Evolutionary conservation across 1,140 invertebrate genomes (phyloP), one percentile per base, ranked within the genome.

Genomic region (Drosophila arawakana): DNA sequence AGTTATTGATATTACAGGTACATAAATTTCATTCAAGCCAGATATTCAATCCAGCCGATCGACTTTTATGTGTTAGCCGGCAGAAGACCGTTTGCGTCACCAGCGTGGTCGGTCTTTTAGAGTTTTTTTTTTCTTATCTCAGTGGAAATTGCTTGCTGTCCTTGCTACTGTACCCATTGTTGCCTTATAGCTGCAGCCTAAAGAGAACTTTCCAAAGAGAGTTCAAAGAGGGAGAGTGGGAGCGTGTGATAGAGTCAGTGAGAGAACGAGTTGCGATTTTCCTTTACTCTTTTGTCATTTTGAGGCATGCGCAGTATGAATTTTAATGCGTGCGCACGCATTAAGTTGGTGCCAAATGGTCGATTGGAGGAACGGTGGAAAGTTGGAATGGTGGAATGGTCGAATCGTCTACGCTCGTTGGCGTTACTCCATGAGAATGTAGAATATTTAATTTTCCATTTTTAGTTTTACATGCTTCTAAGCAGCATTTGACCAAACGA

Each of bases 401-500:
- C 60, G 18, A 41, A 49, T 10, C 7, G 18, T 39, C 60, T 11
- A 41, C 25, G 25, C 18, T 35, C 18, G 11, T 5, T 30, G 46
- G 18, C 7, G 13, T 63, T 66, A 43, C 25, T 63, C 52, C 21
- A 34, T 25, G 10, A 30, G 37, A 58, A 58, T 62, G 61, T 37
- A 77, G 69, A 77, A 69, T 47, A 35, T 73, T 88, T 66, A 69
- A 82, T 82, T 86, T 86, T 88, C 69, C 73, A 82, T 82, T 86
- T 86, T 74, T 88, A 79, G 76, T 74, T 86, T 25, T 25, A 55
- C 65, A 73, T 55, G 41, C 39, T 76, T 54, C 44, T 63, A 69
- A 70, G 54, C 46, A 58, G 30, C 44, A 30, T 63, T 63, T 65
- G 30, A 50, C 11, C n/a, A 35, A 35, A 34, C 21, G 55, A 43